These are phyloP conservation scores for Heliconius himera DNA, from an alignment of 1,140 invertebrate species.

Conservation along the genomic window DNA sequence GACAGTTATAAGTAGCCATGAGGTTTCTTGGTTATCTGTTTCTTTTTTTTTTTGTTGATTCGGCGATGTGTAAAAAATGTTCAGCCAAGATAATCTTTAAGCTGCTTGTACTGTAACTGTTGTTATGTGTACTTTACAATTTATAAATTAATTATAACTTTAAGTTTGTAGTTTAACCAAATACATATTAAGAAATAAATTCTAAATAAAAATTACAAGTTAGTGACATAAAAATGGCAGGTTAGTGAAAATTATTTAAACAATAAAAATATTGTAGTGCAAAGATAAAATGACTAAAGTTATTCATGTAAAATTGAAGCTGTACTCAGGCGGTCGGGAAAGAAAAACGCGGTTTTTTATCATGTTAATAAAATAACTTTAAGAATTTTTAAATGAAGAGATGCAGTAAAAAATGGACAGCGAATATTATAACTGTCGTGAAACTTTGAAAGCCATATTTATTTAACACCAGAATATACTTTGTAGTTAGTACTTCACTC, in stretches of 20 bases:
- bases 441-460: background rate
- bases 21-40: background rate
- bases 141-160: background rate
- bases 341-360: too few species aligned
- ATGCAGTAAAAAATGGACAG: background rate
- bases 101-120: background rate
- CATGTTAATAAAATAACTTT: too few species aligned
- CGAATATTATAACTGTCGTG: slow-evolving; percentile 3
- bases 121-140: background rate
- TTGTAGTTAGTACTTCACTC: background rate
- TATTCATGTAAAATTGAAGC: background rate
- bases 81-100: background rate
- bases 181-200: background rate
- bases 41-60: background rate
- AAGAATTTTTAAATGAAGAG: background rate
- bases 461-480: background rate
- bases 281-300: background rate
- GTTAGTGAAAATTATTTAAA: too few species aligned
- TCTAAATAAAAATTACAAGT: too few species aligned
- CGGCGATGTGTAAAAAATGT: background rate
- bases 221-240: too few species aligned
- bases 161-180: background rate
- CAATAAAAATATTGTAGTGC: background rate
- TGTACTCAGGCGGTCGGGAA: too few species aligned
- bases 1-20: slow-evolving; percentile 6